phyloP scores from a whole-genome alignment of 2,113 vertebrate species.

The Neotoma lepida region DNA sequence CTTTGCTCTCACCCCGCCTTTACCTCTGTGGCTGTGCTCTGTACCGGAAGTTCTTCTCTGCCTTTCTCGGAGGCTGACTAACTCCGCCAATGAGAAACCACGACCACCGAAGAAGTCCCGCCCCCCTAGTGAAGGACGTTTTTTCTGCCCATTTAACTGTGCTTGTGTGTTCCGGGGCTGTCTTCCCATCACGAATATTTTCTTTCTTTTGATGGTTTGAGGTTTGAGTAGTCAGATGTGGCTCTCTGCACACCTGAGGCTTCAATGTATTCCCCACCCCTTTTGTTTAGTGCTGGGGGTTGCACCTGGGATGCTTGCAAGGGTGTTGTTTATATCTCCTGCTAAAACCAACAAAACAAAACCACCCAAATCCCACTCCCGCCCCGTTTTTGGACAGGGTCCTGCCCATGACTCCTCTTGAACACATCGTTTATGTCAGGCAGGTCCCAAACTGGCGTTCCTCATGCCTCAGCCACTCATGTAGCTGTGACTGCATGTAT shows the following conservation, averaged over 20 bases:
- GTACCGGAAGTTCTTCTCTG: background rate
- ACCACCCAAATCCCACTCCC: background rate
- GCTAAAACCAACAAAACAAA: background rate
- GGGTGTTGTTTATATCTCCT: background rate
- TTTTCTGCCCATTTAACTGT: background rate
- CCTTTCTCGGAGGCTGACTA: too few species aligned
- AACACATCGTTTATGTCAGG: background rate
- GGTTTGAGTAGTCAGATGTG: background rate
- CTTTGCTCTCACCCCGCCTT: fast-evolving
- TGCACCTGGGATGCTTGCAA: background rate
- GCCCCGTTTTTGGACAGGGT: background rate
- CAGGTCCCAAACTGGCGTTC: background rate
- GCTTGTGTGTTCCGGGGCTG: too few species aligned
- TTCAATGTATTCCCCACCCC: background rate
- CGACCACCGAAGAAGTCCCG: fast-evolving
- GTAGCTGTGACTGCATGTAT: background rate
- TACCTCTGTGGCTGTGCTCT: background rate
- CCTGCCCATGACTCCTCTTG: background rate
- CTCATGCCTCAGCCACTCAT: background rate
- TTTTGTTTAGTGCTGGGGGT: background rate
- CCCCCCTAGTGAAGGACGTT: background rate
- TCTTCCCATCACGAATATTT: fast-evolving
- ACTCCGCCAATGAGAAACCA: background rate
- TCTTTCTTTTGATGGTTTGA: background rate
- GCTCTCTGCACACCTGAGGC: background rate